phyloP scores from a whole-genome alignment of 2,113 vertebrate genomes.

The Silurus glanis region DNA sequence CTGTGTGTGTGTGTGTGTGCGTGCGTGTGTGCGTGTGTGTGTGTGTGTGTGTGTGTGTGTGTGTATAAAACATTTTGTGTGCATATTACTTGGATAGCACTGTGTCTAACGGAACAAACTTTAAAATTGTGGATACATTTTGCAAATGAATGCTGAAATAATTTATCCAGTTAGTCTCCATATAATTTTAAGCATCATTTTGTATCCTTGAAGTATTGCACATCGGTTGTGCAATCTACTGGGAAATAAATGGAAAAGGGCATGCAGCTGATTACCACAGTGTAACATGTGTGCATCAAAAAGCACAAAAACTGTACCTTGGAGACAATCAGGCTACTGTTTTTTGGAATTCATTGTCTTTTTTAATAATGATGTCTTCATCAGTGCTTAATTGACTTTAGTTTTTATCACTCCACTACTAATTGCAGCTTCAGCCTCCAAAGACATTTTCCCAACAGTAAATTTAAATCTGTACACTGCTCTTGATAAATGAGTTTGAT shows the following conservation, averaged over 20 bases:
- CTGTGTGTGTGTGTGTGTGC: too few species aligned
- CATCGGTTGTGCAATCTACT: background rate
- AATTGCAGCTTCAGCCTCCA: background rate
- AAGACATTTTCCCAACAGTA: slow-evolving; percentile 13
- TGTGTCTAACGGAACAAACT: background rate
- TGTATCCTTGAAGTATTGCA: background rate
- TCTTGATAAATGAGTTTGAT: slow-evolving; percentile 11
- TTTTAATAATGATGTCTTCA: background rate
- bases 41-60: too few species aligned
- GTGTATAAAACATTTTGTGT: background rate
- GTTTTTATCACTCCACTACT: background rate
- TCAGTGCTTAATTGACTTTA: background rate
- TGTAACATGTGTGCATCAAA: background rate
- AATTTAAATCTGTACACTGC: background rate
- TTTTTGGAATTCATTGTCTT: background rate
- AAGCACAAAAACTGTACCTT: background rate
- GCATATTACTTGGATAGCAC: background rate
- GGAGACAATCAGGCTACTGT: background rate
- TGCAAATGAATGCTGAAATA: background rate
- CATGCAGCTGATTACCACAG: background rate
- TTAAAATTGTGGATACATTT: background rate
- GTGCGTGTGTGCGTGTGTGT: too few species aligned
- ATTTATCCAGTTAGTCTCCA: background rate
- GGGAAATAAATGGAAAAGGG: background rate
- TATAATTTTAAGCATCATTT: background rate